phyloP scores from a whole-genome alignment of 1,140 invertebrate genomes.

The Panagrolaimus sp. region DNA sequence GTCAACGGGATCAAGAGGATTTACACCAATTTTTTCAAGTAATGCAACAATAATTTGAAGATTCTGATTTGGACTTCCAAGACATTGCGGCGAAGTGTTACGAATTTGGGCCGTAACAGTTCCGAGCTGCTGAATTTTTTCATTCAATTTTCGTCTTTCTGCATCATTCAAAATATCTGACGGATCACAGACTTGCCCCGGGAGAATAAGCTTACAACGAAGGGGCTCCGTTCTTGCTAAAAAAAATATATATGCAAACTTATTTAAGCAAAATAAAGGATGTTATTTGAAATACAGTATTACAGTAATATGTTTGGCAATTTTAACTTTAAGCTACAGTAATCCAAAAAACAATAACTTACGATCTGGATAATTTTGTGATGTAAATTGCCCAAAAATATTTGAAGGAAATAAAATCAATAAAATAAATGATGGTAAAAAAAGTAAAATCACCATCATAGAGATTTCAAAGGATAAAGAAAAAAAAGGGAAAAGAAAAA shows the following conservation, averaged over 20 bases:
- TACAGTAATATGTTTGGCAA: no score
- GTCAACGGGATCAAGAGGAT: slow-evolving; percentile 42
- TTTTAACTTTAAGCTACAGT: no score
- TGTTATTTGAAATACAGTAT: no score
- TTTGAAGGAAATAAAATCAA: not conserved
- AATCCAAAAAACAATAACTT: no score
- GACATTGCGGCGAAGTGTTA: slow-evolving; percentile 49
- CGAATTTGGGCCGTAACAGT: slow-evolving; percentile 48
- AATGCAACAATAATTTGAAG: slow-evolving; percentile 49
- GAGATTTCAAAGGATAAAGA: not conserved
- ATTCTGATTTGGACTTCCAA: slow-evolving; percentile 38
- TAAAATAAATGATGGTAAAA: not conserved
- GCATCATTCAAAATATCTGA: slow-evolving; percentile 52
- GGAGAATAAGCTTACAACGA: slow-evolving; percentile 40
- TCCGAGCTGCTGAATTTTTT: slow-evolving; percentile 46
- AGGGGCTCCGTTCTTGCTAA: slow-evolving; percentile 40
- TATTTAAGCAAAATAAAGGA: no score
- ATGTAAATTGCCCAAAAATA: slow-evolving; percentile 40
- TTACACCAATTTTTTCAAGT: slow-evolving; percentile 48
- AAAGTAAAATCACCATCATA: not conserved
- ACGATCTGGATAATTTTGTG: slow-evolving; percentile 55
- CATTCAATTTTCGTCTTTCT: slow-evolving; percentile 41
- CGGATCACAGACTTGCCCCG: slow-evolving; percentile 51
- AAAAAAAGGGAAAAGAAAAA: no score
- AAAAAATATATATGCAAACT: no score